A percentile compares a stretch with the other conserved stretches of the same genome.
Conservation (phyloP, 2,888 invertebrate species). For the Lymantria dispar region DNA sequence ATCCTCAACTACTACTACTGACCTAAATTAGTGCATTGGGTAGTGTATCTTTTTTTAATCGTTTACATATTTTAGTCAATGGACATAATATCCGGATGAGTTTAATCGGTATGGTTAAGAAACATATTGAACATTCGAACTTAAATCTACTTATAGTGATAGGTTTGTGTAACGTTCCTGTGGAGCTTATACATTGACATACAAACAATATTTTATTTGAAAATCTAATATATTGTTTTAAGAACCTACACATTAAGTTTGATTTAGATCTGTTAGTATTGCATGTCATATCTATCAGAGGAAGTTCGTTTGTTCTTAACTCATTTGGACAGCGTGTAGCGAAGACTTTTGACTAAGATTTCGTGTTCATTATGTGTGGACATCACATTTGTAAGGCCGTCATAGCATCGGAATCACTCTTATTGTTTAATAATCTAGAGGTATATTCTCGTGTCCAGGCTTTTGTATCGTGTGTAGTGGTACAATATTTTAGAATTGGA, state of each 20-base stretch:
- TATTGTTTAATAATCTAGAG: constrained; percentile 9
- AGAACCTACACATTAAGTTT: not conserved
- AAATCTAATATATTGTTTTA: not conserved
- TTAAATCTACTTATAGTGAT: not conserved
- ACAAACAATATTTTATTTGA: not conserved
- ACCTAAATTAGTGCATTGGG: too few species aligned
- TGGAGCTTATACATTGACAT: not conserved
- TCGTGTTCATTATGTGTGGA: constrained; percentile 2
- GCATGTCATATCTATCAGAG: not conserved
- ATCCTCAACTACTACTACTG: too few species aligned
- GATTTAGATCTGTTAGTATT: not conserved
- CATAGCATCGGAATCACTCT: constrained; percentile 10
- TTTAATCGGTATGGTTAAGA: not conserved
- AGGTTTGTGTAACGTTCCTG: not conserved
- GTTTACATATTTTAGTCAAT: not conserved
- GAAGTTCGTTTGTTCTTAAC: constrained; percentile 11
- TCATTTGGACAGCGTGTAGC: constrained; percentile 1
- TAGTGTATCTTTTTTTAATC: too few species aligned
- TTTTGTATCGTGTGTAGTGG: constrained; percentile 11
- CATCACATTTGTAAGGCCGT: constrained; percentile 2
- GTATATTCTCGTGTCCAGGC: constrained; percentile 15
- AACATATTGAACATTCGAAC: not conserved
- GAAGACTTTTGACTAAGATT: constrained; percentile 16
- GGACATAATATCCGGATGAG: not conserved
- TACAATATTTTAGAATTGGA: not conserved